Percentiles rank a stretch among this genome's conserved stretches.
phyloP scores from a whole-genome alignment of 2,888 invertebrate species.

The Protodeltote pygarga region DNA sequence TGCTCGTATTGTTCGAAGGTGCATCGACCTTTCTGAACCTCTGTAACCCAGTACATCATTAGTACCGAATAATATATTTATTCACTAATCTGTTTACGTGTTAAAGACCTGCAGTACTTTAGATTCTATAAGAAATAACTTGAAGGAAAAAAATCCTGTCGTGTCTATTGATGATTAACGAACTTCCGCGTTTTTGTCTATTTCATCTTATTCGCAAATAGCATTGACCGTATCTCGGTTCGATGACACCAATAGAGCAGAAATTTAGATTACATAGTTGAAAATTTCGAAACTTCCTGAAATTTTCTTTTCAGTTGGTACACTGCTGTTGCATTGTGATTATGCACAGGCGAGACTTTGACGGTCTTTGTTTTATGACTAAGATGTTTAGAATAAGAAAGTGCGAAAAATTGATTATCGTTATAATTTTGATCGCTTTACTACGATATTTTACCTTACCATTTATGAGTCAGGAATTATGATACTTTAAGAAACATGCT shows the following conservation, averaged over 20 bases:
- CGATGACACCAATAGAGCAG: constrained; percentile 32
- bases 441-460: no score
- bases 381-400: no score
- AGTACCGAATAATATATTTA: not conserved
- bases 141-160: not conserved
- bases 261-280: constrained; percentile 28
- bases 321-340: no score
- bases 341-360: no score
- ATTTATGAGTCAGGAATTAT: no score
- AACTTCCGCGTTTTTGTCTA: not conserved
- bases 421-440: no score
- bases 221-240: constrained; percentile 39
- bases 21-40: no score
- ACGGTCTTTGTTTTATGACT: no score
- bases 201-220: constrained; percentile 16
- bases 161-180: constrained; percentile 1
- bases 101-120: not conserved
- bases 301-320: constrained; percentile 33
- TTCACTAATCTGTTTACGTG: not conserved
- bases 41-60: no score
- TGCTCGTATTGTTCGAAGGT: no score
- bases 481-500: no score
- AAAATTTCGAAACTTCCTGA: constrained; percentile 18
- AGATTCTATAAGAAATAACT: not conserved
- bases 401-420: no score